Conservation (phyloP, 2,888 invertebrate species). For the Incurvaria masculella region DNA sequence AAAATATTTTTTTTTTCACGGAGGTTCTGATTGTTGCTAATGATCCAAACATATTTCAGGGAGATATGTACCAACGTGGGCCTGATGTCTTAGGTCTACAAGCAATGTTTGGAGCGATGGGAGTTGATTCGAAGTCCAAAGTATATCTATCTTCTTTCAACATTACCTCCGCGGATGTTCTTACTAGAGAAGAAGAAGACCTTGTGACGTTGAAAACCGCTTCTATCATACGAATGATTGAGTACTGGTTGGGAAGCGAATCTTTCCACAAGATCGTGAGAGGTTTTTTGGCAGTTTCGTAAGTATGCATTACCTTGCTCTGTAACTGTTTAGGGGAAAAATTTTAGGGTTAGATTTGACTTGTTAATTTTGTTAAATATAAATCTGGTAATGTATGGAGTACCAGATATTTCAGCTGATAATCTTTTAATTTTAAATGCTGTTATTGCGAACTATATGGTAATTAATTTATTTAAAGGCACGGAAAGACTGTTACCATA, state of each 20-base stretch:
- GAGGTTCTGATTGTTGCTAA: too few species aligned
- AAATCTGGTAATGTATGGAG: too few species aligned
- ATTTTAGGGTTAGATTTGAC: too few species aligned
- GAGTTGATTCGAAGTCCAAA: slow-evolving; percentile 32
- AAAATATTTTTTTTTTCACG: too few species aligned
- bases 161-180: slow-evolving; percentile 34
- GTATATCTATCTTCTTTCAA: slow-evolving; percentile 36
- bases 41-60: too few species aligned
- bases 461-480: too few species aligned
- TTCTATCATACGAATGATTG: slow-evolving; percentile 45
- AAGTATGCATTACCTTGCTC: too few species aligned
- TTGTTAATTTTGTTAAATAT: too few species aligned
- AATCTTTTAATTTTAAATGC: too few species aligned
- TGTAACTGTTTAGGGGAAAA: too few species aligned
- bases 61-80: not conserved
- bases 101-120: slow-evolving; percentile 40
- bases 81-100: slow-evolving; percentile 28
- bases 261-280: slow-evolving; percentile 33
- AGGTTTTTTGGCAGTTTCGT: slow-evolving; percentile 37
- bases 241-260: slow-evolving; percentile 41
- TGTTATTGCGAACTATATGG: too few species aligned
- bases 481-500: slow-evolving; percentile 35
- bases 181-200: slow-evolving; percentile 31
- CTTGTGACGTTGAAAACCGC: slow-evolving; percentile 44
- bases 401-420: too few species aligned